A percentile compares a stretch with the other conserved stretches of the same genome.
Conservation (phyloP, 1,140 invertebrate genomes). For the Battus philenor region DNA sequence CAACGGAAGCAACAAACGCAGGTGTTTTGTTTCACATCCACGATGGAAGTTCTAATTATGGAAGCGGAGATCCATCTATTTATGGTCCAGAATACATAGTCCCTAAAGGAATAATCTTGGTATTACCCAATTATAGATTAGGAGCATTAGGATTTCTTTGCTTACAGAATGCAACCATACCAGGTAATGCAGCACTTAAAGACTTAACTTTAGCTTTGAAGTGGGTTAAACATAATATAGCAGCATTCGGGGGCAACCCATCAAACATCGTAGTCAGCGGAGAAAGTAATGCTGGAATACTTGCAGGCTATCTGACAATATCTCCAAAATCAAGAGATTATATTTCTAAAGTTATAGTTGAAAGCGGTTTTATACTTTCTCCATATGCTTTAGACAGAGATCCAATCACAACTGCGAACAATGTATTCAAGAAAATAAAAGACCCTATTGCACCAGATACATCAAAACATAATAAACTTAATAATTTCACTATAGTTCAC, state of each 20-base stretch:
- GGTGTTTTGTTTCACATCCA: constrained; percentile 54
- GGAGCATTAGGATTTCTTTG: constrained; percentile 56
- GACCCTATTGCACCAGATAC: constrained; percentile 1
- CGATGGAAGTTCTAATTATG: constrained; percentile 33
- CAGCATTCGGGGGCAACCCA: constrained; percentile 82
- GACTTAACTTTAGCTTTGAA: constrained; percentile 81
- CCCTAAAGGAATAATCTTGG: constrained; percentile 36
- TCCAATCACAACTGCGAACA: constrained; percentile 25
- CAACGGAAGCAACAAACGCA: constrained; percentile 20
- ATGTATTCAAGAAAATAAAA: constrained; percentile 20
- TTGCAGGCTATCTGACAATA: constrained; percentile 43
- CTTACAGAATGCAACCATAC: constrained; percentile 34
- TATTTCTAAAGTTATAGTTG: constrained; percentile 47
- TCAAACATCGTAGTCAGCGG: constrained; percentile 55
- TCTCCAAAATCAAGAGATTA: constrained; percentile 33
- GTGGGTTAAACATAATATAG: constrained; percentile 82
- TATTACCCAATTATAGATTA: constrained; percentile 56
- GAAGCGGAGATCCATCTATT: constrained; percentile 41
- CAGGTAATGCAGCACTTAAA: constrained; percentile 81
- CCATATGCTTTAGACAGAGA: constrained; percentile 52
- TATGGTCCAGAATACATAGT: constrained; percentile 46
- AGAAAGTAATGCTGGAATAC: constrained; percentile 33
- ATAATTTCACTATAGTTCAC: constrained; percentile 20
- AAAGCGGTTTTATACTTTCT: constrained; percentile 48
- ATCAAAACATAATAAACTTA: not conserved